These are phyloP conservation scores for Myiothlypis coronata DNA, from an alignment of 2,797 vertebrate species.

Conservation along the genomic window DNA sequence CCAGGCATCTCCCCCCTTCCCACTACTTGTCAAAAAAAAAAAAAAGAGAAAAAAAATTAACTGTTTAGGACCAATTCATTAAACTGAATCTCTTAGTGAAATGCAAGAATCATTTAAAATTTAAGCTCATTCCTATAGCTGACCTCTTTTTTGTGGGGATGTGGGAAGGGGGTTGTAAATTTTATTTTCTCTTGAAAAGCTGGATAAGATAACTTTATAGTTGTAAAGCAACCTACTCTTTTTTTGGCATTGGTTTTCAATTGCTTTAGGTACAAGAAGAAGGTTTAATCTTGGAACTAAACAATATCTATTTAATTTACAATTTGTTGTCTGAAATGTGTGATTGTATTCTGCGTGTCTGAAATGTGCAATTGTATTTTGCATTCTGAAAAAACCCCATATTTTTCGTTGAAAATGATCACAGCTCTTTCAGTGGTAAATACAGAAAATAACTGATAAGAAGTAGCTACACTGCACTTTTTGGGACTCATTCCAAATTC, in stretches of 20 bases:
- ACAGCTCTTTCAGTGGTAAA: neutral
- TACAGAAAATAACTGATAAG: neutral
- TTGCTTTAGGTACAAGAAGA: neutral
- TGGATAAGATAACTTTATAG: neutral
- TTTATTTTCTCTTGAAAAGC: neutral
- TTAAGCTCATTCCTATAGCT: neutral
- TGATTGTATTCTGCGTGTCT: neutral
- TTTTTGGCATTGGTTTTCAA: neutral
- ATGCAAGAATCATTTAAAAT: neutral
- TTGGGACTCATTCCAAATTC: neutral
- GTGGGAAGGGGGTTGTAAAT: accelerated
- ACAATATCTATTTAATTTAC: neutral
- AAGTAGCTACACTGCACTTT: neutral
- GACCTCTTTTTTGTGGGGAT: neutral
- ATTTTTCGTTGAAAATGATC: neutral
- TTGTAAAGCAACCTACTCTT: neutral
- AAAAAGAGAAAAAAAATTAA: constrained; percentile 12
- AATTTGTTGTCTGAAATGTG: neutral
- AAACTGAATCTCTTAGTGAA: neutral
- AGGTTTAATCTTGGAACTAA: neutral
- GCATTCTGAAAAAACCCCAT: neutral
- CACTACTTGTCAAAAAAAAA: neutral
- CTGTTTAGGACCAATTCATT: constrained; percentile 50
- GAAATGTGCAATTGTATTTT: neutral
- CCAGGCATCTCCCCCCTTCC: neutral